phyloP scores from a whole-genome alignment of 2,113 vertebrate species.

The Heloderma charlesbogerti region DNA sequence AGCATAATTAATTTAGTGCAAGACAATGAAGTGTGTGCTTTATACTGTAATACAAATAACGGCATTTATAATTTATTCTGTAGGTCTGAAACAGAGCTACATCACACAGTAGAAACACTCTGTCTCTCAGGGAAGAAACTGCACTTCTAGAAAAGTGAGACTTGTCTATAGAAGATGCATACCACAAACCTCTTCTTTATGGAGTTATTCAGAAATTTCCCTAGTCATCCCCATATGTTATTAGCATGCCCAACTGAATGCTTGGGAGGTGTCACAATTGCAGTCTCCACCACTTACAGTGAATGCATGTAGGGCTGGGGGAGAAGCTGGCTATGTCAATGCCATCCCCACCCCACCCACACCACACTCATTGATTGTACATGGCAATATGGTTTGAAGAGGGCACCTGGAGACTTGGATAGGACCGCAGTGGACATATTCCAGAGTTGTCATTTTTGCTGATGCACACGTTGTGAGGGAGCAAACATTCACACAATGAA shows the following conservation, averaged over 20 bases:
- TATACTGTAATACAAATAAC: slow-evolving; percentile 32
- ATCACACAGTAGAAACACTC: background rate
- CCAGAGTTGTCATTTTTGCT: background rate
- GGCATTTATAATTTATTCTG: background rate
- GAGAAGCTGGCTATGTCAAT: background rate
- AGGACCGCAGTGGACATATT: background rate
- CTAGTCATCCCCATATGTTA: background rate
- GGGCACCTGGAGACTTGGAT: background rate
- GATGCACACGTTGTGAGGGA: background rate
- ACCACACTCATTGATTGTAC: background rate
- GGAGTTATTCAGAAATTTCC: background rate
- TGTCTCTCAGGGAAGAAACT: background rate
- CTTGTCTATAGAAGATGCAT: background rate
- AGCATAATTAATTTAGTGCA: slow-evolving; percentile 23
- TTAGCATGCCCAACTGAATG: background rate
- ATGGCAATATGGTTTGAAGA: background rate
- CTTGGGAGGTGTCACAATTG: background rate
- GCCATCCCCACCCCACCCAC: background rate
- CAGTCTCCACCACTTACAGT: background rate
- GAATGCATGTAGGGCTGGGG: background rate
- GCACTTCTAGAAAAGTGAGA: slow-evolving; percentile 8
- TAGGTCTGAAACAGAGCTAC: background rate
- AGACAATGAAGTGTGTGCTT: background rate
- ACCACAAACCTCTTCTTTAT: background rate
- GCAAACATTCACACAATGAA: background rate